Conservation (phyloP, 2,888 invertebrate species). For the Rhingia campestris region DNA sequence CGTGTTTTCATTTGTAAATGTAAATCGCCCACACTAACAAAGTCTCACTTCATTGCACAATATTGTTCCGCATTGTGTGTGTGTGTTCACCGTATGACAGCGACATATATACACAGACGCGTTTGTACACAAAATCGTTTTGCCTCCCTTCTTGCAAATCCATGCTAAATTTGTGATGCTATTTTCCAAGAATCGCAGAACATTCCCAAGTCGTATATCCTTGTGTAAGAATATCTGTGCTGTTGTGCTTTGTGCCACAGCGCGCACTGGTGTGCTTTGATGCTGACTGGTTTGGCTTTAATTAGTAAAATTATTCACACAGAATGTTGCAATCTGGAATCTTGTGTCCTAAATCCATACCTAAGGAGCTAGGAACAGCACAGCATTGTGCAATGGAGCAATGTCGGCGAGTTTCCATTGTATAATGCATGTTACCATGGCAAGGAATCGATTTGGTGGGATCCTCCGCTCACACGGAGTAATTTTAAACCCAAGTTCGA, state of each 20-base stretch:
- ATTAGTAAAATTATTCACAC: slow-evolving; percentile 72
- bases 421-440: not conserved
- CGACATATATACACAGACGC: slow-evolving; percentile 10
- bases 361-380: slow-evolving; percentile 8
- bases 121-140: slow-evolving; percentile 32
- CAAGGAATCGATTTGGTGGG: slow-evolving; percentile 34
- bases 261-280: slow-evolving; percentile 5
- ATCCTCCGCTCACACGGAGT: slow-evolving; percentile 12
- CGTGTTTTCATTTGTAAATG: slow-evolving; percentile 70
- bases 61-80: slow-evolving; percentile 56
- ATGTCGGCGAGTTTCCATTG: slow-evolving; percentile 12
- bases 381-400: slow-evolving; percentile 13
- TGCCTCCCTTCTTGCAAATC: slow-evolving; percentile 27
- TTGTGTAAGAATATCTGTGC: not conserved
- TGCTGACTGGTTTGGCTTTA: slow-evolving; percentile 63
- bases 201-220: slow-evolving; percentile 18
- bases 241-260: not conserved
- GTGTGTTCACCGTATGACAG: not conserved
- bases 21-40: slow-evolving; percentile 64
- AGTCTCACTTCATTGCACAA: slow-evolving; percentile 68
- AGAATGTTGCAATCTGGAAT: slow-evolving; percentile 66
- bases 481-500: slow-evolving; percentile 33
- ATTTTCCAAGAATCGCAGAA: slow-evolving; percentile 44
- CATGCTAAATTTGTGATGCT: slow-evolving; percentile 51
- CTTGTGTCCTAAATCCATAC: slow-evolving; percentile 63